phyloP scores from a whole-genome alignment of 1,140 invertebrate genomes.

The Bombus pyrosoma region DNA sequence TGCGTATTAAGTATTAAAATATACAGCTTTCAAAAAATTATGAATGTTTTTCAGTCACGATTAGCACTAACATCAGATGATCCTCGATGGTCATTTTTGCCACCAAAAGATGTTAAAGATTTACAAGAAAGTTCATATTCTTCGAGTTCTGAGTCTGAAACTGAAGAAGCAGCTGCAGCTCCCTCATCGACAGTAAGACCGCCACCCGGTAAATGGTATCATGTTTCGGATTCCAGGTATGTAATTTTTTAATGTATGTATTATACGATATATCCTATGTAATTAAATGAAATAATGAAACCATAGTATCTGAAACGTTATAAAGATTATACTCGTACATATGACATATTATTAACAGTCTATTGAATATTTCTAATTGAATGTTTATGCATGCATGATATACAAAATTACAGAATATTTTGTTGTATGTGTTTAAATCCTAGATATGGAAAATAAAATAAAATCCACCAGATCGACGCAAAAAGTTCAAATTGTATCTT shows the following conservation, averaged over 20 bases:
- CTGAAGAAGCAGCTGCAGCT: conserved; percentile 78
- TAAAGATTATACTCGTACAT: neutral
- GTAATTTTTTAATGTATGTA: conserved; percentile 24
- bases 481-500: no score
- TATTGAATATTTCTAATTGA: no score
- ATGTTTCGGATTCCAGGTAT: conserved; percentile 92
- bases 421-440: no score
- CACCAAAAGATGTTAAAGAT: conserved; percentile 82
- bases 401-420: no score
- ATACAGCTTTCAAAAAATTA: neutral
- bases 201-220: conserved; percentile 94
- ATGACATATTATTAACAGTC: no score
- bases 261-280: neutral
- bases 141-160: conserved; percentile 79
- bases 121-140: conserved; percentile 73
- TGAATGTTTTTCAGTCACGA: conserved; percentile 73
- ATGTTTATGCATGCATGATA: no score
- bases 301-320: neutral
- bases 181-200: conserved; percentile 80
- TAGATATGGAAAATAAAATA: no score
- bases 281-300: neutral
- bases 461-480: no score
- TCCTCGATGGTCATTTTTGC: conserved; percentile 87
- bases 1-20: neutral
- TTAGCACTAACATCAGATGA: conserved; percentile 84